Conservation (phyloP, 2,888 invertebrate species). For the Pristionchus mayeri region DNA sequence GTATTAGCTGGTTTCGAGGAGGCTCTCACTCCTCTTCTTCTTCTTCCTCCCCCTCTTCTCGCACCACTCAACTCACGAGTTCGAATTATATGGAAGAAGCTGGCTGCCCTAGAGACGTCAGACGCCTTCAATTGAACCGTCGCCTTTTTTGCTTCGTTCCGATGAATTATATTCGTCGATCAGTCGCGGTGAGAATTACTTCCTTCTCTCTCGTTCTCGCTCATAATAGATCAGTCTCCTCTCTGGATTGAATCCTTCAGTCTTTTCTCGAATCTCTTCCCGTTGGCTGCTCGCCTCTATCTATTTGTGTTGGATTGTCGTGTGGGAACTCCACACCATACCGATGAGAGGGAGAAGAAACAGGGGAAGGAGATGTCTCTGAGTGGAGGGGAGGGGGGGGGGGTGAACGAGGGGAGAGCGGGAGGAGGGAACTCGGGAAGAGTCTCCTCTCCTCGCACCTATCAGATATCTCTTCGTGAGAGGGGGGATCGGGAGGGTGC, state of each 20-base stretch:
- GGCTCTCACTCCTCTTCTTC: constrained; percentile 20
- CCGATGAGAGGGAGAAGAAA: background rate
- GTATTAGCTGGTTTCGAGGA: constrained; percentile 7
- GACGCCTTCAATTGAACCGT: too few relatives aligned
- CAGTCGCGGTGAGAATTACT: too few relatives aligned
- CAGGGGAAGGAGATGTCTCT: constrained; percentile 4
- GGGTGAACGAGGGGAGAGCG: constrained; percentile 4
- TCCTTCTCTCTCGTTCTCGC: background rate
- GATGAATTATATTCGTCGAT: too few relatives aligned
- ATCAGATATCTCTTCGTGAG: constrained; percentile 12
- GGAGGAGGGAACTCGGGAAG: background rate
- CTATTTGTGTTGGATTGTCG: constrained; percentile 25
- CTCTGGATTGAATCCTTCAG: background rate
- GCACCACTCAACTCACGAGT: constrained; percentile 20
- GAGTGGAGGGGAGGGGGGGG: too few relatives aligned
- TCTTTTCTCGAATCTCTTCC: background rate
- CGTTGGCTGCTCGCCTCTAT: background rate
- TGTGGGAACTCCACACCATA: constrained; percentile 31
- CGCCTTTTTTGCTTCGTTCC: too few relatives aligned
- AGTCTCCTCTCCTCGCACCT: constrained; percentile 27
- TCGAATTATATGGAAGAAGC: background rate
- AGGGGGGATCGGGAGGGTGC: background rate
- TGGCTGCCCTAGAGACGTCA: background rate
- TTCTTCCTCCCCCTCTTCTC: too few relatives aligned
- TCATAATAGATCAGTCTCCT: constrained; percentile 20